Conservation (phyloP, 2,888 invertebrate species). For the Auanema sp. region DNA sequence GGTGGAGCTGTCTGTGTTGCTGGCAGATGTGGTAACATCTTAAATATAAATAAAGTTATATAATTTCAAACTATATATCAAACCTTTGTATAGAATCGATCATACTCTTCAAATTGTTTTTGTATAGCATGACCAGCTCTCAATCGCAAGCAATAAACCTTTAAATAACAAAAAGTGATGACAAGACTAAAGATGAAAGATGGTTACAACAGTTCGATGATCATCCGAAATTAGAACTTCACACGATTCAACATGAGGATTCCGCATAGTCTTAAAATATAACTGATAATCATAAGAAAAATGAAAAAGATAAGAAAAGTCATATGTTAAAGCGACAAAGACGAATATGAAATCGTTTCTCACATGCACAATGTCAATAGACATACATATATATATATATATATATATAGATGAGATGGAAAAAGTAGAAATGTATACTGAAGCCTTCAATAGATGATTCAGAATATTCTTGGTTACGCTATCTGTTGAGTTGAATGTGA, state of each 20-base stretch:
- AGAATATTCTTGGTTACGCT: too few species aligned
- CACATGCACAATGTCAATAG: too few species aligned
- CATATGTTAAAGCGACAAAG: too few species aligned
- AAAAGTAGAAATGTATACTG: too few species aligned
- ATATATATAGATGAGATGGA: too few species aligned
- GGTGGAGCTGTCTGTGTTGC: conserved; percentile 22
- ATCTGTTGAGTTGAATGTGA: too few species aligned
- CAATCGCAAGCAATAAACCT: conserved; percentile 44
- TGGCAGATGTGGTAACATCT: conserved; percentile 27
- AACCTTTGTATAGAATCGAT: conserved; percentile 43
- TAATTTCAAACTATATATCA: conserved; percentile 13
- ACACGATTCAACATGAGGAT: conserved; percentile 14
- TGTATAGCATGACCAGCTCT: conserved; percentile 41
- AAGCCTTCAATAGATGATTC: too few species aligned
- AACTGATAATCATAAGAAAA: too few species aligned
- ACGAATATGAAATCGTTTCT: too few species aligned
- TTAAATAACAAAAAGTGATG: conserved; percentile 13
- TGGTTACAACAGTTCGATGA: conserved; percentile 32
- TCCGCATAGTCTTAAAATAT: conserved; percentile 13
- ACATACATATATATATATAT: too few species aligned
- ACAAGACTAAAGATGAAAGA: not conserved
- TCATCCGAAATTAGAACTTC: conserved; percentile 34
- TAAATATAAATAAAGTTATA: not conserved
- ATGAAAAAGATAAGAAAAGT: too few species aligned
- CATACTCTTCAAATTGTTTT: conserved; percentile 51